Evolutionary conservation across 1,140 invertebrate species (phyloP).

Genomic region (Conopomorpha cramerella): DNA sequence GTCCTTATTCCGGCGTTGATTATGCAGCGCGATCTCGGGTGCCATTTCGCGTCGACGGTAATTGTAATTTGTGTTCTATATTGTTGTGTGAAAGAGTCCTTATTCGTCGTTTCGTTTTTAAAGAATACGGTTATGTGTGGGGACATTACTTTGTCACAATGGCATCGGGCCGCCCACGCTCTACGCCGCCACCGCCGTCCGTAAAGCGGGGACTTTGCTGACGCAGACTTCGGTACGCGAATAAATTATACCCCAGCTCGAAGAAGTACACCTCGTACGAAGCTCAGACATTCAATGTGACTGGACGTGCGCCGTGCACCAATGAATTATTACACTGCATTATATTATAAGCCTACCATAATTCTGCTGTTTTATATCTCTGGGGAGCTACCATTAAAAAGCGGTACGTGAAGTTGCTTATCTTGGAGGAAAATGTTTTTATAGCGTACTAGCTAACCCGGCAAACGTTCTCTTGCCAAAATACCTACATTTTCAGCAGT

Average conservation of each 20-base stretch:
- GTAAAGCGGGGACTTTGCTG: constrained; percentile 36
- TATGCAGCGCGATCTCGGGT: constrained; percentile 49
- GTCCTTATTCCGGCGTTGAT: constrained; percentile 59
- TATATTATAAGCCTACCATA: too few species aligned
- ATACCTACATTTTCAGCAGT: too few species aligned
- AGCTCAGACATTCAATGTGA: constrained; percentile 29
- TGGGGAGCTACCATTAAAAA: too few species aligned
- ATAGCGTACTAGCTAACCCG: too few species aligned
- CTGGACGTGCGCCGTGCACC: too few species aligned
- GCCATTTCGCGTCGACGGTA: constrained; percentile 32
- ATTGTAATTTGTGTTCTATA: constrained; percentile 19
- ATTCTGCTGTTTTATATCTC: too few species aligned
- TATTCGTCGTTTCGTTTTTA: constrained; percentile 16
- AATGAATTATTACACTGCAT: too few species aligned
- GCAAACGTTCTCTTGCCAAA: too few species aligned
- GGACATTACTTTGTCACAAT: constrained; percentile 59
- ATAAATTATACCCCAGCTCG: constrained; percentile 45
- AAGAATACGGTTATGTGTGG: constrained; percentile 32
- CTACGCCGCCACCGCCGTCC: too few species aligned
- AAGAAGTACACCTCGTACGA: constrained; percentile 32
- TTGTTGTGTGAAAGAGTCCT: constrained; percentile 16
- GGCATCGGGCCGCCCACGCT: constrained; percentile 45
- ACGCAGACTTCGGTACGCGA: constrained; percentile 52
- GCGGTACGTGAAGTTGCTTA: too few species aligned
- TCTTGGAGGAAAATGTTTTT: too few species aligned